phyloP scores from a whole-genome alignment of 1,140 invertebrate genomes.

The Melitaea cinxia region DNA sequence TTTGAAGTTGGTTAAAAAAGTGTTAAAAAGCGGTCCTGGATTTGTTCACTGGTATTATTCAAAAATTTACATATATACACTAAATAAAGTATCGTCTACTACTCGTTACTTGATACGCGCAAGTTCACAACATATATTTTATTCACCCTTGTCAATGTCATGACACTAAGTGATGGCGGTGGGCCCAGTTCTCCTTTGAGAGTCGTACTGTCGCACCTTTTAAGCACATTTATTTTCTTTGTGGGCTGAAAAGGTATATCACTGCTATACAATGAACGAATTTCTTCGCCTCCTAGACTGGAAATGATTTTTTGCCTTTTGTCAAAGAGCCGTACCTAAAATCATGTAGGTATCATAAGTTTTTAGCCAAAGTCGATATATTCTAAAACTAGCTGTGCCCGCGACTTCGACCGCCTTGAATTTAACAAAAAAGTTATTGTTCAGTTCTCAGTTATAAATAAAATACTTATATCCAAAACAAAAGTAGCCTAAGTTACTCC shows the following conservation, averaged over 20 bases:
- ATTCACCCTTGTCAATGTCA: conserved; percentile 54
- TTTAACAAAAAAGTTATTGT: no score
- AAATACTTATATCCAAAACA: no score
- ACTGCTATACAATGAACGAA: neutral
- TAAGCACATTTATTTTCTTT: conserved; percentile 1
- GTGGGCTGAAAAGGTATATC: neutral
- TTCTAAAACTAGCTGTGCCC: no score
- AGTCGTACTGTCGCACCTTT: neutral
- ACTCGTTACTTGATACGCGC: conserved; percentile 15
- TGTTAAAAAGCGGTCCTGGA: no score
- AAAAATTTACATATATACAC: neutral
- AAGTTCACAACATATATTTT: conserved; percentile 40
- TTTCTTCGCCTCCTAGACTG: neutral
- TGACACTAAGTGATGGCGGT: conserved; percentile 15
- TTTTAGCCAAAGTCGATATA: no score
- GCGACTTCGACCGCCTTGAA: no score
- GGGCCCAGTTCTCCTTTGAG: conserved; percentile 3
- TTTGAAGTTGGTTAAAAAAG: no score
- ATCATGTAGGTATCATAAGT: no score
- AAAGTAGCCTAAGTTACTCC: no score
- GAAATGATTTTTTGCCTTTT: neutral
- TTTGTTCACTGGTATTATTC: neutral
- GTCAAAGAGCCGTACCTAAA: no score
- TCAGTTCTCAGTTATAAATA: no score
- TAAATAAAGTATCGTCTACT: neutral